These are phyloP conservation scores for Solenodon paradoxus DNA, from an alignment of 2,113 vertebrate species.

Conservation along the genomic window DNA sequence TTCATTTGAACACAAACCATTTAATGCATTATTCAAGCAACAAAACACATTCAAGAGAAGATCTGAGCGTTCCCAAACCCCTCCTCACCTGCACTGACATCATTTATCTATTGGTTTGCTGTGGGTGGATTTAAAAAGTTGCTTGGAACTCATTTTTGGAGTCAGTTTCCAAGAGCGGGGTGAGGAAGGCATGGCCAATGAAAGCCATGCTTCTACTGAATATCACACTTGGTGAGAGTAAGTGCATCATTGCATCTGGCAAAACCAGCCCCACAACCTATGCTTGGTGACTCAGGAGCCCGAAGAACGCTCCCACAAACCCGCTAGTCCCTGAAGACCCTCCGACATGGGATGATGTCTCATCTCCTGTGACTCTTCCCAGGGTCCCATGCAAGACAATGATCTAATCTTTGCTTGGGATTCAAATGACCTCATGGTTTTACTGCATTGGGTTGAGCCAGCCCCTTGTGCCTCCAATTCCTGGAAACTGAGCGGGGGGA, in stretches of 20 bases:
- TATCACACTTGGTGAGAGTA: not conserved
- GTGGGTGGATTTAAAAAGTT: slow-evolving; percentile 34
- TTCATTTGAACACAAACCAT: slow-evolving; percentile 18
- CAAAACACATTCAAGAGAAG: not conserved
- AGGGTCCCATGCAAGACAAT: not conserved
- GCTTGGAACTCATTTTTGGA: slow-evolving; percentile 18
- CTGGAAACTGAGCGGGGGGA: not conserved
- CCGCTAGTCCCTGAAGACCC: slow-evolving; percentile 14
- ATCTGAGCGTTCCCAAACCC: not conserved
- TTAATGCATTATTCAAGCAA: slow-evolving; percentile 38
- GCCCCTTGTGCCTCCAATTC: slow-evolving; percentile 22
- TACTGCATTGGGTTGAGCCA: not conserved
- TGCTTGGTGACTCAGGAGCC: slow-evolving; percentile 7
- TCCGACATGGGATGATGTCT: not conserved
- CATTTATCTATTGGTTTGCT: slow-evolving; percentile 19
- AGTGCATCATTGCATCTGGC: not conserved
- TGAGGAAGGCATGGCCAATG: slow-evolving; percentile 5
- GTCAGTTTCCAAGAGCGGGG: slow-evolving; percentile 32
- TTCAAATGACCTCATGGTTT: slow-evolving; percentile 48
- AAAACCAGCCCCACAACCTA: not conserved
- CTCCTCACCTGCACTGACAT: not conserved
- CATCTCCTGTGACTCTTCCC: not conserved
- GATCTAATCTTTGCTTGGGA: slow-evolving; percentile 15
- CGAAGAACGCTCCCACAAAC: not conserved
- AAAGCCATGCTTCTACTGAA: slow-evolving; percentile 9